Evolutionary conservation across 2,797 vertebrate species (phyloP).

Genomic region (Tragopan temminckii): DNA sequence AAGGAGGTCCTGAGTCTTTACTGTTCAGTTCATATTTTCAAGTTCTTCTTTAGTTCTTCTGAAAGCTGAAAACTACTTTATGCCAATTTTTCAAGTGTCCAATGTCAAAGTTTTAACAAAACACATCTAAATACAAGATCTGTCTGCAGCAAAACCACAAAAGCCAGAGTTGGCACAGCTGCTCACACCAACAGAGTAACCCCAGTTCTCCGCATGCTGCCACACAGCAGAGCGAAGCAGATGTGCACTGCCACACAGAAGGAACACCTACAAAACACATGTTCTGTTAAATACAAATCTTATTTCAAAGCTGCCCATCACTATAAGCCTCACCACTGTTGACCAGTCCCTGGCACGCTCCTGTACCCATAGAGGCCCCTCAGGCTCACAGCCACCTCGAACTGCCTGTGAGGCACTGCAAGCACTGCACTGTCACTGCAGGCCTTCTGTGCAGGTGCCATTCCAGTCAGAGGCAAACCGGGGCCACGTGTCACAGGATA

Average conservation of each 20-base stretch:
- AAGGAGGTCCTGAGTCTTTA: background rate
- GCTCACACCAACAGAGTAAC: background rate
- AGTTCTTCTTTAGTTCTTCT: background rate
- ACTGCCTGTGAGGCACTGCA: background rate
- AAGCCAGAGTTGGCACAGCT: background rate
- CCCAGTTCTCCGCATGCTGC: background rate
- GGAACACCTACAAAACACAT: background rate
- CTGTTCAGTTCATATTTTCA: background rate
- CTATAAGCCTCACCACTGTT: background rate
- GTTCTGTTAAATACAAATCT: background rate
- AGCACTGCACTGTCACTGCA: background rate
- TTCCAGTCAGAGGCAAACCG: rapidly evolving
- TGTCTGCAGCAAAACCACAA: background rate
- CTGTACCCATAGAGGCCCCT: background rate
- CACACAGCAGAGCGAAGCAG: background rate
- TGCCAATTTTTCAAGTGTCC: background rate
- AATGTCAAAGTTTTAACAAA: background rate
- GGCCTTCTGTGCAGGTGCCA: background rate
- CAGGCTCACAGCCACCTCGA: rapidly evolving
- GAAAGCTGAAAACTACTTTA: background rate
- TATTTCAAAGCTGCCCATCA: background rate
- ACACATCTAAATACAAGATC: background rate
- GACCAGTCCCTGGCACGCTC: rapidly evolving
- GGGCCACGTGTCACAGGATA: background rate
- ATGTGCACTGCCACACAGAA: background rate